These are phyloP conservation scores for Cybosia mesomella DNA, from an alignment of 2,888 invertebrate genomes.

Conservation along the genomic window DNA sequence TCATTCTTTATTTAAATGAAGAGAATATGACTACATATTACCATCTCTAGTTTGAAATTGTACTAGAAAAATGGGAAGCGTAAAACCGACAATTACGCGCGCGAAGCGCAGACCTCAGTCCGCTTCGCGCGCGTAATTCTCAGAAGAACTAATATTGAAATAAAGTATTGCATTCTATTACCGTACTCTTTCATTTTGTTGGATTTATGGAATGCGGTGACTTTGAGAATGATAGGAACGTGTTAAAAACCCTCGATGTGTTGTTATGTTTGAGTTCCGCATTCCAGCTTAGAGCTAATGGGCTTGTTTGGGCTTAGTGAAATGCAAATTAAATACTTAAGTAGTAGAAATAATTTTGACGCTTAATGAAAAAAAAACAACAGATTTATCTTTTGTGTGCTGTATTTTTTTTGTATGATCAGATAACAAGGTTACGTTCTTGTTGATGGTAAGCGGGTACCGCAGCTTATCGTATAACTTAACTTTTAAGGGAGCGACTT, in stretches of 20 bases:
- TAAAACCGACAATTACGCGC: not conserved
- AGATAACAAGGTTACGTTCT: too few relatives aligned
- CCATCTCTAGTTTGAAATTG: not conserved
- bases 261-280: not conserved
- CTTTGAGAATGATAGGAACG: not conserved
- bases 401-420: too few relatives aligned
- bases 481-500: too few relatives aligned
- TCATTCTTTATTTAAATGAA: not conserved
- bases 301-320: not conserved
- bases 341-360: not conserved
- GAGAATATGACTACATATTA: slow-evolving; percentile 1
- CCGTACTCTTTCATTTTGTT: not conserved
- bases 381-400: too few relatives aligned
- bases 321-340: slow-evolving; percentile 8
- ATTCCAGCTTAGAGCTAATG: not conserved
- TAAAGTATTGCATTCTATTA: not conserved
- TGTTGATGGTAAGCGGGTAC: too few relatives aligned
- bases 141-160: slow-evolving; percentile 1
- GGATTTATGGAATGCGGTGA: not conserved
- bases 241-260: not conserved
- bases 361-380: too few relatives aligned
- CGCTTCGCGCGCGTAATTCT: too few relatives aligned
- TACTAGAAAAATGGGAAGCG: slow-evolving; percentile 2
- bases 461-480: too few relatives aligned
- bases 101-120: too few relatives aligned